A percentile compares a stretch with the other conserved stretches of the same genome.
Evolutionary conservation across 2,113 vertebrate genomes (phyloP).

Genomic region (Geothlypis trichas): DNA sequence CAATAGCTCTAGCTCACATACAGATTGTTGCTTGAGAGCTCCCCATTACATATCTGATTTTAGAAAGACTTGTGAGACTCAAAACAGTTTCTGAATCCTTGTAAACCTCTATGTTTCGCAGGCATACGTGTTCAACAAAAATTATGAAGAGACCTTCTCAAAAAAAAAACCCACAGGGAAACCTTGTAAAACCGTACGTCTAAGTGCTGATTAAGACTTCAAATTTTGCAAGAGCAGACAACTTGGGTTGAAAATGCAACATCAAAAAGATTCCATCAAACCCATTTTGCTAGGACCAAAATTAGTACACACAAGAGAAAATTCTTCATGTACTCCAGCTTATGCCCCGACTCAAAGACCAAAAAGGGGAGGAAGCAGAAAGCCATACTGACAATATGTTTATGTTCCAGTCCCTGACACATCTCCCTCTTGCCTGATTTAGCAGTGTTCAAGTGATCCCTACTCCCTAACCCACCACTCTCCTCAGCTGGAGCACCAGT

Average conservation of each 20-base stretch:
- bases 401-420: background rate
- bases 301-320: background rate
- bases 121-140: background rate
- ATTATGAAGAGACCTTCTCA: background rate
- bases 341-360: background rate
- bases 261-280: background rate
- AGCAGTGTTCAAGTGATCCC: background rate
- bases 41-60: background rate
- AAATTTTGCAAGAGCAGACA: background rate
- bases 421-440: background rate
- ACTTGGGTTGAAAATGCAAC: background rate
- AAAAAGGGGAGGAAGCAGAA: background rate
- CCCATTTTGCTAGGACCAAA: background rate
- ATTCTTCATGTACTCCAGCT: background rate
- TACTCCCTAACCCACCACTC: background rate
- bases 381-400: background rate
- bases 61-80: background rate
- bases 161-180: background rate
- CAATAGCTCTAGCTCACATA: background rate
- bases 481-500: background rate
- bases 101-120: background rate
- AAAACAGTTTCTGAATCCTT: background rate
- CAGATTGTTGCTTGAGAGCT: background rate
- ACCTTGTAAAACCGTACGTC: fast-evolving
- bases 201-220: background rate